phyloP scores from a whole-genome alignment of 2,113 vertebrate genomes.

The Sapajus apella region DNA sequence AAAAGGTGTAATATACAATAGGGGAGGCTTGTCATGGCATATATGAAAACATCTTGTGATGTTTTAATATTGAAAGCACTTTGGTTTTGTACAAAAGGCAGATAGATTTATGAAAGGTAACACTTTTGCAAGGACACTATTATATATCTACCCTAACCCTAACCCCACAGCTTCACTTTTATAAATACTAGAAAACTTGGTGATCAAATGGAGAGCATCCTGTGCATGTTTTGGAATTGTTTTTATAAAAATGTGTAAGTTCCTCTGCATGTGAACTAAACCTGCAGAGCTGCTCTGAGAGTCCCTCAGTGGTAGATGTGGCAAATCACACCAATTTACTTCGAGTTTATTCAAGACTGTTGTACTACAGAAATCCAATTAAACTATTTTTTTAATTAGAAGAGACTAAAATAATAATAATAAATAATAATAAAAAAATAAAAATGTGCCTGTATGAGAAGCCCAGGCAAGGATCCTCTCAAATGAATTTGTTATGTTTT shows the following conservation, averaged over 20 bases:
- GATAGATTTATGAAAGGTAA: not conserved
- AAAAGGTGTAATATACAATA: not conserved
- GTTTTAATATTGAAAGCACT: not conserved
- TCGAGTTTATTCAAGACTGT: too few species aligned
- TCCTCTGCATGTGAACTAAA: too few species aligned
- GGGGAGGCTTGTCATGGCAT: not conserved
- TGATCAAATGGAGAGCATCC: not conserved
- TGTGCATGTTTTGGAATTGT: not conserved
- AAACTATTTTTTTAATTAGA: too few species aligned
- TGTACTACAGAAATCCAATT: too few species aligned
- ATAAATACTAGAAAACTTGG: not conserved
- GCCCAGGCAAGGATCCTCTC: too few species aligned
- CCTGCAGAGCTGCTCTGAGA: too few species aligned
- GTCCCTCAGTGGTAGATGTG: too few species aligned
- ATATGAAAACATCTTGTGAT: not conserved
- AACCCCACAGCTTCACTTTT: not conserved
- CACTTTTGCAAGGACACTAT: not conserved
- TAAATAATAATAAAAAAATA: too few species aligned
- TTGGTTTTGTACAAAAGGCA: not conserved
- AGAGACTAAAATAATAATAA: too few species aligned
- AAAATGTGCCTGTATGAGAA: not conserved
- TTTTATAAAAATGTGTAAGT: not conserved
- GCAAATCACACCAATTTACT: too few species aligned
- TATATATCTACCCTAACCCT: not conserved
- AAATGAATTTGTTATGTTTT: not conserved